Evolutionary conservation across 2,797 vertebrate species (phyloP), one percentile per base, ranked within the genome.

Genomic region (Poecile montanus): DNA sequence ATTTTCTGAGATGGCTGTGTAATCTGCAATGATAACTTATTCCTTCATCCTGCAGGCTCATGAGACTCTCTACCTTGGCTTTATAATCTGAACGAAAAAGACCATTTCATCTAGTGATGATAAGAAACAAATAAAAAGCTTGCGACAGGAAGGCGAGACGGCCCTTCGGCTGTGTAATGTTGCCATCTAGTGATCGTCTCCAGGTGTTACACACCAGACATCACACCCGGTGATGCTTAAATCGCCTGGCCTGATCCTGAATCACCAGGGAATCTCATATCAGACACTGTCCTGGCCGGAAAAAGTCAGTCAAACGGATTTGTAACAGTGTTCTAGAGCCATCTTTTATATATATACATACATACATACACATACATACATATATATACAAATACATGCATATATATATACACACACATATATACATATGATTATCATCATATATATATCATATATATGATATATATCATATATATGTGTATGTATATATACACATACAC

Each of bases 131-230:
- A 76, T 29, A 40, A 75, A 65, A 92, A 91, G 34, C 32, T 83
- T 14, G n/a, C 82, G 58, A 3, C 1, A 13, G 21, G 38, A 32
- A 17, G 66, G 13, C 0, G 2, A 42, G 51, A 6, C 0, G 0
- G 36, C 22, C 26, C 22, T 61, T 93, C 15, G 36, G 79, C 97
- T 97, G 54, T 95, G 89, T 61, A 91, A 96, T 11, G 96, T 87
- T 96, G 91, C 97, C 98, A 98, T 92, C 98, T 98, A 97, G 96
- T 88, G 98, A 95, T 38, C 7, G 1, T 51, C 44, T 73, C 48
- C 21, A 32, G 15, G 26, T 50, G 67, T 27, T 48, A 61, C 32
- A 1, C 45, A 48, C 2, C 0, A 47, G 13, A 44, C 23, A 29
- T 26, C 14, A 30, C 45, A 45, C 34, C n/a, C 11, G 7, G 2